Evolutionary conservation across 2,797 vertebrate genomes (phyloP), one percentile per base, ranked within the genome.

Genomic region (Schizopygopsis malacanthus): DNA sequence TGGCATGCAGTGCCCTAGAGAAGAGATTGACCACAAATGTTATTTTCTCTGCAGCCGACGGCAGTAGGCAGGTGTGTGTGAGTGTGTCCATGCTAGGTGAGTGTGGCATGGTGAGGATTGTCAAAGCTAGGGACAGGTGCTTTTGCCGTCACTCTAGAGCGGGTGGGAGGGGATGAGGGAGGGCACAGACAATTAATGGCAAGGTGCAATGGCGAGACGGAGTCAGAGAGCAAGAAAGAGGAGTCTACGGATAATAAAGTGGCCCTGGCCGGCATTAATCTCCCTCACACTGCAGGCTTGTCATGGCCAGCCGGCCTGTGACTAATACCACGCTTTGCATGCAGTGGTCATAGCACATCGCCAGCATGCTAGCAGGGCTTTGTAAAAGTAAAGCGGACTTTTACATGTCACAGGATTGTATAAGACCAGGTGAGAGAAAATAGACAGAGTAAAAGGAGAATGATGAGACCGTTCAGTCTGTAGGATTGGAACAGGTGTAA

Each of bases 241-340:
- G 96, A 97, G 97, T 96, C 96, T 96, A 97, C 97, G 96, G 98
- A 98, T 98, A 98, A 98, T 98, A 98, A 98, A 98, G 97, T 98
- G 96, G 96, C 95, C 94, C 91, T 94, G 93, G 95, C 93, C 95
- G 94, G 94, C 97, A 99, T 98, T 99, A 98, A 99, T 99, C 97
- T 98, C 97, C 96, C 96, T 99, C 97, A 98, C 96, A 96, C 97
- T 96, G 96, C 97, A 95, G 96, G 95, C 92, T 95, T 98, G 97
- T 98, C 98, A 98, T 96, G 94, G 94, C 93, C 94, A 95, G 96
- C 95, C 95, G 94, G 96, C 95, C 96, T 95, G 97, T 98, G 97
- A 98, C 97, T 98, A 99, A 99, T 98, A 97, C 97, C 96, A 96
- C 95, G 92, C 97, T 99, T 98, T 99, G 97, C 98, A 98, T 99